Conservation (phyloP, 2,797 vertebrate genomes). For the Melanogrammus aeglefinus region DNA sequence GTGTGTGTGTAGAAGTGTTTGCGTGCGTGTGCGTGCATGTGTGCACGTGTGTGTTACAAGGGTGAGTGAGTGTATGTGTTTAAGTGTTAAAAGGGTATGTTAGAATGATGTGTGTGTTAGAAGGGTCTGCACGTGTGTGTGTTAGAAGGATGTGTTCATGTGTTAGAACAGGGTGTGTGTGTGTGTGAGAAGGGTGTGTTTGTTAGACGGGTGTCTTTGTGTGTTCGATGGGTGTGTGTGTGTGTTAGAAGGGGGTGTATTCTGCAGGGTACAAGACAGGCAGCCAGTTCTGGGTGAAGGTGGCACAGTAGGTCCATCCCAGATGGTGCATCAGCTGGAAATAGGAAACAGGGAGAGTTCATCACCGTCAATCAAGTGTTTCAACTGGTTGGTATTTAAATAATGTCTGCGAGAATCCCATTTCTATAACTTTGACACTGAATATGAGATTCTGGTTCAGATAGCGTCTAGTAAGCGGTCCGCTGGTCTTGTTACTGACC, state of each 20-base stretch:
- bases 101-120: neutral
- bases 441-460: neutral
- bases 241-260: slow-evolving; percentile 87
- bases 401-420: neutral
- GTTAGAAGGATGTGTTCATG: slow-evolving; percentile 12
- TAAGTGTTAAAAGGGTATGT: no score
- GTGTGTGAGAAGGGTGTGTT: neutral
- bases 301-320: slow-evolving; percentile 89
- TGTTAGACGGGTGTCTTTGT: neutral
- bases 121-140: neutral
- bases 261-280: slow-evolving; percentile 94
- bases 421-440: neutral
- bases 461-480: neutral
- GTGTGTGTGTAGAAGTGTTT: no score
- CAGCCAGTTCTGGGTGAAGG: slow-evolving; percentile 93
- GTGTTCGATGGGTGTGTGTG: slow-evolving; percentile 14
- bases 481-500: neutral
- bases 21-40: no score
- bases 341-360: neutral
- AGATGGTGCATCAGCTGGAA: slow-evolving; percentile 91
- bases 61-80: no score
- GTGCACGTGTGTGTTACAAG: no score
- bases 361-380: neutral
- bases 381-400: neutral
- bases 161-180: neutral